These are phyloP conservation scores for Battus philenor DNA, from an alignment of 1,140 invertebrate species.

Conservation along the genomic window DNA sequence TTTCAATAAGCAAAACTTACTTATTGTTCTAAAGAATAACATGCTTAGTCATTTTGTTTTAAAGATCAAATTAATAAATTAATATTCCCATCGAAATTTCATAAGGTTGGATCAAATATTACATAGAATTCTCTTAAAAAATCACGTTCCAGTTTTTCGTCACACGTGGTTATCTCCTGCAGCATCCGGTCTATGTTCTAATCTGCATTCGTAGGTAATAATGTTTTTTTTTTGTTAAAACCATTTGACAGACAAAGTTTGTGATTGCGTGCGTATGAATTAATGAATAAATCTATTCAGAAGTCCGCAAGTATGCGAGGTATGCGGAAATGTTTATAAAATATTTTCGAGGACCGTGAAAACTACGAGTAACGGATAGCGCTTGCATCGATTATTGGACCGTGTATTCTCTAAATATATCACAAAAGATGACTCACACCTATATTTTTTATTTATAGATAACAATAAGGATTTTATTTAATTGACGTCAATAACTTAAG, in stretches of 20 bases:
- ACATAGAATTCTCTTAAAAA: no score
- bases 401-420: background rate
- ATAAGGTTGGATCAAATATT: no score
- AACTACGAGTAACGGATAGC: slow-evolving; percentile 2
- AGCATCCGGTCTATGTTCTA: no score
- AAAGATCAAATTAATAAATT: no score
- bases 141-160: no score
- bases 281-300: slow-evolving; percentile 10
- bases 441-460: background rate
- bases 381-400: slow-evolving; percentile 6
- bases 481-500: slow-evolving; percentile 11
- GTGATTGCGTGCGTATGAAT: slow-evolving; percentile 8
- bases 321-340: slow-evolving; percentile 13
- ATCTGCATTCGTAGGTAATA: no score
- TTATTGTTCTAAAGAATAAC: no score
- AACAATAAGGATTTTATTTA: slow-evolving; percentile 6
- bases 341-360: background rate
- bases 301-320: slow-evolving; percentile 2
- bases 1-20: no score
- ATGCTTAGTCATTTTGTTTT: no score
- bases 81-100: no score
- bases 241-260: slow-evolving; percentile 8
- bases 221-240: background rate
- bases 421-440: slow-evolving; percentile 3
- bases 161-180: no score